phyloP scores from a whole-genome alignment of 2,797 vertebrate species.

The Centropyge bicolor region DNA sequence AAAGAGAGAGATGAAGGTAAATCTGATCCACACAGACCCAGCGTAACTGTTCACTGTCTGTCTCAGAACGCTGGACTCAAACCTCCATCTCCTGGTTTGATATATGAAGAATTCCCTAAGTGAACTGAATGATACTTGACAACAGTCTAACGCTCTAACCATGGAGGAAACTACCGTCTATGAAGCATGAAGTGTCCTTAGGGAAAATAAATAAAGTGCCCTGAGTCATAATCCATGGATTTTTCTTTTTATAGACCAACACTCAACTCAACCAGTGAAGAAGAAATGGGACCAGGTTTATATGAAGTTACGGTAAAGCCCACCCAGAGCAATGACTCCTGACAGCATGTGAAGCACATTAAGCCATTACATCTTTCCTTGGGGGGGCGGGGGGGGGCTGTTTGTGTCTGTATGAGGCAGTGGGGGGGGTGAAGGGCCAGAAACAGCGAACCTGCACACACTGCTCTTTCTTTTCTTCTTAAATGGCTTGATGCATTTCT shows the following conservation, averaged over 20 bases:
- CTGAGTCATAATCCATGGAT: slow-evolving; percentile 49
- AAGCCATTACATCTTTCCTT: slow-evolving; percentile 60
- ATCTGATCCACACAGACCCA: slow-evolving; percentile 22
- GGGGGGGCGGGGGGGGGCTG: slow-evolving; percentile 35
- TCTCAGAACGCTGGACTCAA: not conserved
- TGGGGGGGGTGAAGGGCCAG: slow-evolving; percentile 21
- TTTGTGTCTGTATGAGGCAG: slow-evolving; percentile 18
- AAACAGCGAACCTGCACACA: slow-evolving; percentile 48
- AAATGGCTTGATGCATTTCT: slow-evolving; percentile 49
- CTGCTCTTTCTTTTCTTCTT: slow-evolving; percentile 54
- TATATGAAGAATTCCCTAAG: not conserved
- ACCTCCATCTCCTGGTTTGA: not conserved
- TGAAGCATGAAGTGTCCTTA: not conserved
- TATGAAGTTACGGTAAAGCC: slow-evolving; percentile 38
- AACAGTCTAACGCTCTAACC: not conserved
- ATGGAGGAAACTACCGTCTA: not conserved
- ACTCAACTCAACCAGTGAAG: slow-evolving; percentile 45
- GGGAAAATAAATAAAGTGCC: slow-evolving; percentile 14
- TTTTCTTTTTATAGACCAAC: slow-evolving; percentile 55
- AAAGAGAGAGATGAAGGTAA: slow-evolving; percentile 26
- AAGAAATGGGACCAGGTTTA: slow-evolving; percentile 45
- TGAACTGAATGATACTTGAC: not conserved
- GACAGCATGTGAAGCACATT: slow-evolving; percentile 55
- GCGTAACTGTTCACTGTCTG: not conserved
- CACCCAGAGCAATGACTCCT: slow-evolving; percentile 42